phyloP scores from a whole-genome alignment of 2,888 invertebrate genomes.

The Imbricaverruca yamaguchii region DNA sequence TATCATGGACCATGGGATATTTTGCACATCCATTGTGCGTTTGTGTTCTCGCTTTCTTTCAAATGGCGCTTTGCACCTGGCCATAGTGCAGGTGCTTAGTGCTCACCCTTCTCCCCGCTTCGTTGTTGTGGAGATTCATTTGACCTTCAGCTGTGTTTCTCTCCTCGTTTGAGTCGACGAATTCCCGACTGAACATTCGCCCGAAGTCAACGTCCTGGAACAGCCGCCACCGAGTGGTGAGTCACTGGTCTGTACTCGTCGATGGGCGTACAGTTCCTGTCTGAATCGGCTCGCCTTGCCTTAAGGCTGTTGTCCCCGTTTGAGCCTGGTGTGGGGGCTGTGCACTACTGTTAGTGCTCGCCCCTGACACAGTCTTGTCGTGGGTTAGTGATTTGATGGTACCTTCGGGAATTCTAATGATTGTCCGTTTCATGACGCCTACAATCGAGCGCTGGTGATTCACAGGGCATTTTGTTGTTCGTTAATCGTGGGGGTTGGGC shows the following conservation, averaged over 20 bases:
- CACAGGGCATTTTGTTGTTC: too few relatives aligned
- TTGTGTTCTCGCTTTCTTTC: too few relatives aligned
- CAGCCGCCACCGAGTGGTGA: too few relatives aligned
- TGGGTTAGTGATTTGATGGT: too few relatives aligned
- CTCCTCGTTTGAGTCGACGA: conserved; percentile 74
- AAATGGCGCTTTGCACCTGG: neutral
- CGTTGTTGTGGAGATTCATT: conserved; percentile 88
- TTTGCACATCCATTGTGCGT: too few relatives aligned
- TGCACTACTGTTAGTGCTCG: neutral
- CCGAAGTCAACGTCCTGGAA: conserved; percentile 70
- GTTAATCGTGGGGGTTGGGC: too few relatives aligned
- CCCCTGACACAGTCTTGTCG: too few relatives aligned
- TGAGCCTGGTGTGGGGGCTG: neutral
- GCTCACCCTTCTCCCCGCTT: conserved; percentile 76
- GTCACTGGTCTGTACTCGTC: too few relatives aligned
- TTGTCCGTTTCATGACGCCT: too few relatives aligned
- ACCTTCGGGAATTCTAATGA: too few relatives aligned
- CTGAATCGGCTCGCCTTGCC: neutral
- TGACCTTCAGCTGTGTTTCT: conserved; percentile 62
- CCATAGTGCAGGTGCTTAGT: neutral
- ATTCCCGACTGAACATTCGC: conserved; percentile 74
- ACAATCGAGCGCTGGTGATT: too few relatives aligned
- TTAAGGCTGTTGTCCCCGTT: neutral
- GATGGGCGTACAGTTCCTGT: conserved; percentile 14
- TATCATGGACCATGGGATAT: too few relatives aligned